phyloP scores from a whole-genome alignment of 2,888 invertebrate genomes.

The Rhogogaster chlorosoma region DNA sequence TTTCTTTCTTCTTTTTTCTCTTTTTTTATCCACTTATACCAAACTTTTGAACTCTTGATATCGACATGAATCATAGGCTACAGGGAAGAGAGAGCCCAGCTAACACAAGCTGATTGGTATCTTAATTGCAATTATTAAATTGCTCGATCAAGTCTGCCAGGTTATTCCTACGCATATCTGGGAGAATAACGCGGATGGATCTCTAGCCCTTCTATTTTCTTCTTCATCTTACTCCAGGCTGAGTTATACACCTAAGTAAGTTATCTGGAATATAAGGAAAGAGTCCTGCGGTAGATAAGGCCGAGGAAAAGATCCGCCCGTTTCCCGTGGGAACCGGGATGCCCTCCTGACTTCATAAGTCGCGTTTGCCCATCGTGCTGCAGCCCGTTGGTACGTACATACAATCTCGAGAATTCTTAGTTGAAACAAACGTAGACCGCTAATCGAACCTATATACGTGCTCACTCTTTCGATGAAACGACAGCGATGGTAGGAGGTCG shows the following conservation, averaged over 20 bases:
- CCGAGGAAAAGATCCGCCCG: conserved; percentile 16
- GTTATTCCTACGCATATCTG: conserved; percentile 45
- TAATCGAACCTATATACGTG: conserved; percentile 34
- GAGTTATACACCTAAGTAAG: background rate
- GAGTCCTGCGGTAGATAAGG: conserved; percentile 14
- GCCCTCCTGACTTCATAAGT: conserved; percentile 33
- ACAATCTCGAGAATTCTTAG: conserved; percentile 6
- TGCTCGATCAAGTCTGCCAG: conserved; percentile 45
- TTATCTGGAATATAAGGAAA: conserved; percentile 28
- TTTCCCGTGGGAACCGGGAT: conserved; percentile 44
- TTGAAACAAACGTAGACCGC: conserved; percentile 29
- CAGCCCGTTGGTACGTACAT: background rate
- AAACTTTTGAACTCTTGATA: conserved; percentile 33
- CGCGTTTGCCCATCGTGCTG: background rate
- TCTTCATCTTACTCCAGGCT: background rate
- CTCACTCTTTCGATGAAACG: conserved; percentile 63
- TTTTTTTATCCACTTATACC: conserved; percentile 13
- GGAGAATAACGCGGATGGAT: conserved; percentile 13
- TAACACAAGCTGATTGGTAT: conserved; percentile 39
- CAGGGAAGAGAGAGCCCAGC: background rate
- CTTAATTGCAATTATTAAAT: conserved; percentile 52
- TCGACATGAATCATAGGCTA: conserved; percentile 38
- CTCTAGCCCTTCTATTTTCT: conserved; percentile 24
- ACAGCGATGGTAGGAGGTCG: conserved; percentile 46
- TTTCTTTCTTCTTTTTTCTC: no score